Evolutionary conservation across 2,888 invertebrate genomes (phyloP).

Genomic region (Mesoligia furuncula): DNA sequence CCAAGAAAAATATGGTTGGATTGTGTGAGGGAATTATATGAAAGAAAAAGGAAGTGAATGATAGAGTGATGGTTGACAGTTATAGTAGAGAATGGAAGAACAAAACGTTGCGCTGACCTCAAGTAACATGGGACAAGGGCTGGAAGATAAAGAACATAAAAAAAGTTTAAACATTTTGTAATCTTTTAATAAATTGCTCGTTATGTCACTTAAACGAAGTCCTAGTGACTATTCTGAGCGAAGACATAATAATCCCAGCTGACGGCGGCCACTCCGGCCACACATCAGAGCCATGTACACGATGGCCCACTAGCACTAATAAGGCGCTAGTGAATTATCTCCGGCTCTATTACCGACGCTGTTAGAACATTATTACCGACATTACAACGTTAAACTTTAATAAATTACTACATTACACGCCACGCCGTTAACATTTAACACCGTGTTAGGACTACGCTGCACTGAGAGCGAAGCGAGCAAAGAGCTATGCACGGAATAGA

Average conservation of each 20-base stretch:
- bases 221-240: not conserved
- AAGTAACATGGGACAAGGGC: too few relatives aligned
- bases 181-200: not conserved
- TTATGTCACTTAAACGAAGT: not conserved
- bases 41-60: too few relatives aligned
- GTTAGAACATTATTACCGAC: constrained; percentile 20
- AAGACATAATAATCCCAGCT: constrained; percentile 4
- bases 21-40: too few relatives aligned
- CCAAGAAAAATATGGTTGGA: too few relatives aligned
- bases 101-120: too few relatives aligned
- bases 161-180: not conserved
- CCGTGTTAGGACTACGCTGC: not conserved
- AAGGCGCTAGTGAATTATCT: constrained; percentile 26
- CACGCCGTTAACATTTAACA: constrained; percentile 50
- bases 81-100: too few relatives aligned
- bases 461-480: constrained; percentile 32
- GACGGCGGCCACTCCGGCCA: not conserved
- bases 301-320: constrained; percentile 20
- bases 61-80: too few relatives aligned
- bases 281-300: not conserved
- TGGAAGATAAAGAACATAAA: too few relatives aligned
- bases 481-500: too few relatives aligned
- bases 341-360: constrained; percentile 1
- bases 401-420: constrained; percentile 52
- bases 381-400: constrained; percentile 45